Evolutionary conservation across 1,140 invertebrate genomes (phyloP).

Genomic region (Scaptodrosophila lebanonensis): DNA sequence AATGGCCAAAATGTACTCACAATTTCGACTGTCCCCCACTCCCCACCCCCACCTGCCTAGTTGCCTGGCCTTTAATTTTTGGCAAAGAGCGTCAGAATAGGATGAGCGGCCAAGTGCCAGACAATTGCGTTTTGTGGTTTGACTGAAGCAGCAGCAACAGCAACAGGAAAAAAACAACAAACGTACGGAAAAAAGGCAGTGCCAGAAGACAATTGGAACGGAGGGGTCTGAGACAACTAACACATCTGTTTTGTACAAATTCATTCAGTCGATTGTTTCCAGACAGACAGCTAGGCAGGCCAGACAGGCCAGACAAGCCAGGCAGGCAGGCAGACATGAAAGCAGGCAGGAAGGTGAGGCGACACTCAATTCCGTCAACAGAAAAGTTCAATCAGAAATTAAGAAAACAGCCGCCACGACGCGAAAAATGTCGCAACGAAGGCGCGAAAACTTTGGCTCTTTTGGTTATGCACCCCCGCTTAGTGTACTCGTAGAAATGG

Average conservation of each 20-base stretch:
- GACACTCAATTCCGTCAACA: slow-evolving; percentile 64
- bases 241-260: slow-evolving; percentile 65
- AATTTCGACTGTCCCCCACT: no score
- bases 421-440: slow-evolving; percentile 50
- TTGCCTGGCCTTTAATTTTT: slow-evolving; percentile 39
- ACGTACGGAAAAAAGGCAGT: slow-evolving; percentile 35
- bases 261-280: slow-evolving; percentile 59
- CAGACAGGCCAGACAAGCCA: slow-evolving; percentile 1
- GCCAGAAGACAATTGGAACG: slow-evolving; percentile 38
- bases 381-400: slow-evolving; percentile 75
- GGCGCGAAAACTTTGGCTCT: slow-evolving; percentile 45
- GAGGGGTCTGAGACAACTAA: slow-evolving; percentile 13
- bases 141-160: no score
- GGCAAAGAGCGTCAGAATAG: background rate
- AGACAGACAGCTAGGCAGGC: slow-evolving; percentile 34
- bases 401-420: slow-evolving; percentile 66
- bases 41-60: slow-evolving; percentile 17
- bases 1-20: slow-evolving; percentile 37
- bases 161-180: no score
- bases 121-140: slow-evolving; percentile 48
- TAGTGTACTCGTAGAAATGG: slow-evolving; percentile 7
- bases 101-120: slow-evolving; percentile 8
- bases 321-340: slow-evolving; percentile 1
- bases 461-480: slow-evolving; percentile 1
- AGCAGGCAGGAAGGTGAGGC: background rate